Base-by-base conservation (phyloP, 2,113 vertebrate species). In the Probosciger aterrimus region DNA sequence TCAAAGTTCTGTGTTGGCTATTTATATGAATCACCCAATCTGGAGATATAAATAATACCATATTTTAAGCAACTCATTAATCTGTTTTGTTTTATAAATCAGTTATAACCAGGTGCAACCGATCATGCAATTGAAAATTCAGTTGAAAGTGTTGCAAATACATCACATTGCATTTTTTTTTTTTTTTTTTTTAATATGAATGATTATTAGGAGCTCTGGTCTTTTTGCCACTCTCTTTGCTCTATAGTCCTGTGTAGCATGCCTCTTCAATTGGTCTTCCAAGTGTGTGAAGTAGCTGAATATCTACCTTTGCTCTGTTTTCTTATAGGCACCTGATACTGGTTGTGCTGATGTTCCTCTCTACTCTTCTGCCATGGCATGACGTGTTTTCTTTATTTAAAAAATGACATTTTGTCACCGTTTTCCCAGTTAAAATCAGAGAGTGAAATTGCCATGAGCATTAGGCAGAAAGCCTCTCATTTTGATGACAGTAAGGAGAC, bases 311-410 rank as follows among this genome's bases (percentile, higher is more conserved):
- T 59, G 17, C 41, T 57, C 31, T 59, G 3, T 7, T 73, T 63
- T 77, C 37, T 52, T 25, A 24, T 11, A 60, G 15, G 11, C 7
- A 49, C 37, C 30, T 15, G 18, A 24, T 37, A 39, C 2, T 39
- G 44, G 11, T 14, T 68, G 18, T 35, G 37, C 20, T 64, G 65
- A 67, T 53, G 7, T 3, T 86, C 16, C 10, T 86, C 33, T 80
- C n/a, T 6, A 7, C 8, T 73, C 8, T 86, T 88, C n/a, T 65
- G 6, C 7, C 73, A 22, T 16, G 0, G 0, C 13, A 65, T 12
- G 14, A 30, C 2, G 33, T 12, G 7, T 10, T 80, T 83, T 91
- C 22, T 65, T 4, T 5, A 44, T 59, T 74, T 81, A 39, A 39
- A 88, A 70, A 69, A 11, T 25, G 25, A 2, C 15, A 18, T 39